These are phyloP conservation scores for Argyrosomus japonicus DNA, from an alignment of 2,113 vertebrate genomes.

Conservation along the genomic window DNA sequence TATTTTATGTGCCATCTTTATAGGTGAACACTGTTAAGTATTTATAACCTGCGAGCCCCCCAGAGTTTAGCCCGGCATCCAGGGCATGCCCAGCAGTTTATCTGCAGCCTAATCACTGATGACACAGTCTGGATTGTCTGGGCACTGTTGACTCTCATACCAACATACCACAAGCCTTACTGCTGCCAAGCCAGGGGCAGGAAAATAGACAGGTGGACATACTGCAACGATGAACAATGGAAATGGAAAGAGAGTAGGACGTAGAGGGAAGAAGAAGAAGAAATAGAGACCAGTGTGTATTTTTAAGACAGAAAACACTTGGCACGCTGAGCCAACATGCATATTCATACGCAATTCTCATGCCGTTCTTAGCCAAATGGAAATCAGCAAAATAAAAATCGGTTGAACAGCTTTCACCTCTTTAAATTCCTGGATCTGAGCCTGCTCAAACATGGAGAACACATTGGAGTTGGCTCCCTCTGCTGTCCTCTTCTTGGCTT, in stretches of 20 bases:
- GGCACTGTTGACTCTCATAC: constrained; percentile 63
- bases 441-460: constrained; percentile 98
- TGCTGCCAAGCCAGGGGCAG: constrained; percentile 37
- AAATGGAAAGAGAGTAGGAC: constrained; percentile 33
- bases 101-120: constrained; percentile 74
- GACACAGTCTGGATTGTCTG: constrained; percentile 71
- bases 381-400: not conserved
- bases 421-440: constrained; percentile 98
- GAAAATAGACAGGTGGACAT: constrained; percentile 76
- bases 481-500: constrained; percentile 92
- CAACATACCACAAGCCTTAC: constrained; percentile 60
- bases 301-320: not conserved
- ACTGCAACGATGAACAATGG: constrained; percentile 62
- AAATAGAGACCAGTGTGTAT: constrained; percentile 11
- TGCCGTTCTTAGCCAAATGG: not conserved
- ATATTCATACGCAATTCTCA: not conserved
- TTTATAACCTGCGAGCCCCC: constrained; percentile 65
- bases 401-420: constrained; percentile 84
- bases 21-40: constrained; percentile 48
- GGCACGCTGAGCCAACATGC: not conserved
- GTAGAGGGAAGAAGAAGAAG: constrained; percentile 14
- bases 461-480: constrained; percentile 98
- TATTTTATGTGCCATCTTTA: constrained; percentile 27
- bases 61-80: constrained; percentile 60
- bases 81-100: constrained; percentile 66